Evolutionary conservation across 2,888 invertebrate genomes (phyloP), one percentile per base, ranked within the genome.

Genomic region (Sesamia inferens): DNA sequence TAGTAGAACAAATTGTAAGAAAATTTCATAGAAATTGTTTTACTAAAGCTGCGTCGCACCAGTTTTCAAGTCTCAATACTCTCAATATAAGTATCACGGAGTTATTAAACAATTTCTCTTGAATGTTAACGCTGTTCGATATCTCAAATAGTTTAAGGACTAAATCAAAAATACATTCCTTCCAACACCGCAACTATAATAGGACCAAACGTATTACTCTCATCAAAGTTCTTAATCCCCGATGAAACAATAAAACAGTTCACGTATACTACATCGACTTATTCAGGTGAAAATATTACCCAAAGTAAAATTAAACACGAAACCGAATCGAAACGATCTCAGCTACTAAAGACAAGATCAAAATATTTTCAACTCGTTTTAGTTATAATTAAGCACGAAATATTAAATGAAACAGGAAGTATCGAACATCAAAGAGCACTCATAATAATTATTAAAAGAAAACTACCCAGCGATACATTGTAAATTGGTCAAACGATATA

Each of bases 371-470:
- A 61, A 59, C 55, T 58, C 16, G 19, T 44, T 74, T 81, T 76
- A 63, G 57, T 51, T 51, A n/a, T 10, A 51, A 51, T 51, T 51
- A 51, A 51, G n/a, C 71, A 68, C 16, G 66, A 74, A 78, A 68
- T 70, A 57, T 68, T 39, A 66, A 71, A 68, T 13, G 51, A 58
- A 83, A 82, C 58, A 69, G 65, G 59, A 75, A 79, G 57, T 67
- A 74, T 72, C 59, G 63, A 73, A 82, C 69, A 63, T 82, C 79
- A 83, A 83, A 83, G 83, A 62, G 66, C 42, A 61, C 42, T 71
- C 31, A 57, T 19, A 19, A 24, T 65, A 78, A 78, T 48, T 31
- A 10, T 61, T n/a, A 51, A 61, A 59, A 22, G 1, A 47, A 47
- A 82, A 19, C 42, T 51, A 76, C 22, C 8, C 24, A 68, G n/a